These are phyloP conservation scores for Syngnathoides biaculeatus DNA, from an alignment of 2,113 vertebrate species.

Conservation along the genomic window DNA sequence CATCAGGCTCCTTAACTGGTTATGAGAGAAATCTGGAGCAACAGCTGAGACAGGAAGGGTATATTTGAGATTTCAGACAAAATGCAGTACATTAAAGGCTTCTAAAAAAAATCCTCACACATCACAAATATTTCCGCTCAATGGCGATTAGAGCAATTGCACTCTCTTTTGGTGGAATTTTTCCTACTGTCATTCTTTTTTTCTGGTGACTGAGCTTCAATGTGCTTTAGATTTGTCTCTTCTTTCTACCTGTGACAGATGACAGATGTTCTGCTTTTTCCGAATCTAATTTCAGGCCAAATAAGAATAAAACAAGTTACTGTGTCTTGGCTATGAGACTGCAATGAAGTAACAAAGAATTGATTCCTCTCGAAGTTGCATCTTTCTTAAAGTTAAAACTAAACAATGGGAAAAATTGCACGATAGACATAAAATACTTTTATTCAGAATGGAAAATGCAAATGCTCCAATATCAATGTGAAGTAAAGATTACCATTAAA, in stretches of 20 bases:
- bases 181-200: neutral
- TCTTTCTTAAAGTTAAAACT: neutral
- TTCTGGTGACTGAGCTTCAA: neutral
- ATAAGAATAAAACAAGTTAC: neutral
- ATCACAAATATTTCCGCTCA: neutral
- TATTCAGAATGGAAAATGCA: neutral
- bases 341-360: neutral
- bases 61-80: neutral
- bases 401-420: neutral
- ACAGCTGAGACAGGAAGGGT: conserved; percentile 73
- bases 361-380: neutral
- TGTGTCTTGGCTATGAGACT: neutral
- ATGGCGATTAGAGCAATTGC: neutral
- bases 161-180: neutral
- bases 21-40: conserved; percentile 90
- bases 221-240: neutral
- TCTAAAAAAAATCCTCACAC: neutral
- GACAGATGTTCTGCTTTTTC: conserved; percentile 1
- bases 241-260: neutral
- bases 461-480: neutral
- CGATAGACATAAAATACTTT: neutral
- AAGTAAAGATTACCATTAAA: too few species aligned
- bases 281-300: neutral
- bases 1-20: conserved; percentile 82
- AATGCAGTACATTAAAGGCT: neutral